Evolutionary conservation across 2,113 vertebrate species (phyloP).

Genomic region (Leucoraja erinaceus): DNA sequence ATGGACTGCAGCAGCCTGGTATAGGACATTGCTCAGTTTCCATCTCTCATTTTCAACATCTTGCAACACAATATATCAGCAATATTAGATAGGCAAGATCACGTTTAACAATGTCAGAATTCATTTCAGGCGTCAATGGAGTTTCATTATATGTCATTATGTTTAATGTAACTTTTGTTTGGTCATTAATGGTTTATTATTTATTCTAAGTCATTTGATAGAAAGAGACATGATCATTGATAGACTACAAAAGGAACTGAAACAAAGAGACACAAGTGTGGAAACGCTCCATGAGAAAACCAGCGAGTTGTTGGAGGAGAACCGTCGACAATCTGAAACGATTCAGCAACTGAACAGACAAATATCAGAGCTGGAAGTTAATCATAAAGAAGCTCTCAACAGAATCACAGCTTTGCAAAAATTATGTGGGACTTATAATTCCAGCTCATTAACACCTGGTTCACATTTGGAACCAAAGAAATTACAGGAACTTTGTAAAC

Average conservation of each 20-base stretch:
- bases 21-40: neutral
- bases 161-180: neutral
- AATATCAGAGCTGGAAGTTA: constrained; percentile 49
- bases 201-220: constrained; percentile 1
- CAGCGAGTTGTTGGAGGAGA: neutral
- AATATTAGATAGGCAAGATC: neutral
- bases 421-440: neutral
- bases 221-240: neutral
- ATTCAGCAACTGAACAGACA: constrained; percentile 47
- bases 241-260: neutral
- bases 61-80: neutral
- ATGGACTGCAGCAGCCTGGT: neutral
- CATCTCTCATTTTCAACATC: neutral
- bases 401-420: constrained; percentile 47
- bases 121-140: neutral
- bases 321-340: constrained; percentile 37
- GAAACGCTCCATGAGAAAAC: neutral
- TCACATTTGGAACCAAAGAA: constrained; percentile 38
- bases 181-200: neutral
- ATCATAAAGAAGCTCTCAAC: constrained; percentile 47
- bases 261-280: neutral
- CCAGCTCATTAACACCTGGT: neutral
- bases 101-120: neutral
- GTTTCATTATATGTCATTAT: neutral
- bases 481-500: constrained; percentile 44